A percentile compares a stretch with the other conserved stretches of the same genome.
Evolutionary conservation across 2,888 invertebrate species (phyloP).

Genomic region (Macroteleia sp.): DNA sequence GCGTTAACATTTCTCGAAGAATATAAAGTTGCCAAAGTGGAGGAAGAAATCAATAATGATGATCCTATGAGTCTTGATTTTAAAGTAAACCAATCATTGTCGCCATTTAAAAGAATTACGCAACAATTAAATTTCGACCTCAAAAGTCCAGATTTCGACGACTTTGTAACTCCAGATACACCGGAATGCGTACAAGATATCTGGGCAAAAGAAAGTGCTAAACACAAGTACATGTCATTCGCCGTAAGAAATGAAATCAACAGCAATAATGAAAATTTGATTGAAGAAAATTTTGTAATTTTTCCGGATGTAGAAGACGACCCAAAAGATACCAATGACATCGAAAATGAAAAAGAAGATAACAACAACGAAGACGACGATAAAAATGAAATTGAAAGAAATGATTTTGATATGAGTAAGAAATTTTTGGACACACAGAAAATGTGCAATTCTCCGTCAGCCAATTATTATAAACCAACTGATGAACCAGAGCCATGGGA

Average conservation of each 20-base stretch:
- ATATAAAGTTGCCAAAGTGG: conserved; percentile 86
- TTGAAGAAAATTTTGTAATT: conserved; percentile 85
- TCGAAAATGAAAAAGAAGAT: conserved; percentile 65
- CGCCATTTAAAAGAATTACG: conserved; percentile 91
- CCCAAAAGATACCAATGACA: conserved; percentile 66
- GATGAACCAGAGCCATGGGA: conserved; percentile 94
- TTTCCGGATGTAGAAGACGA: conserved; percentile 86
- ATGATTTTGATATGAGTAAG: conserved; percentile 78
- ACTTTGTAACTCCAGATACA: conserved; percentile 88
- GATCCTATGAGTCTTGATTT: conserved; percentile 73
- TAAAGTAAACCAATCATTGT: conserved; percentile 85
- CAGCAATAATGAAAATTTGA: conserved; percentile 78
- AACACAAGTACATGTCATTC: conserved; percentile 76
- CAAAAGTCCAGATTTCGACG: conserved; percentile 89
- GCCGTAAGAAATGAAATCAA: conserved; percentile 68
- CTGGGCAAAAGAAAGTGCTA: conserved; percentile 86
- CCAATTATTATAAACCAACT: conserved; percentile 91
- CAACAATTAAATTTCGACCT: conserved; percentile 90
- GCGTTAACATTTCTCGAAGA: conserved; percentile 93
- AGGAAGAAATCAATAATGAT: conserved; percentile 74
- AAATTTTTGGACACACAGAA: conserved; percentile 85
- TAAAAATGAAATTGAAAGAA: conserved; percentile 75
- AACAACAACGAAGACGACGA: conserved; percentile 73
- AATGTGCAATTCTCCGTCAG: conserved; percentile 89
- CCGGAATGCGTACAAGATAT: conserved; percentile 87